A percentile compares a stretch with the other conserved stretches of the same genome.
Conservation (phyloP, 2,888 invertebrate species). For the Linnaemya tessellans region DNA sequence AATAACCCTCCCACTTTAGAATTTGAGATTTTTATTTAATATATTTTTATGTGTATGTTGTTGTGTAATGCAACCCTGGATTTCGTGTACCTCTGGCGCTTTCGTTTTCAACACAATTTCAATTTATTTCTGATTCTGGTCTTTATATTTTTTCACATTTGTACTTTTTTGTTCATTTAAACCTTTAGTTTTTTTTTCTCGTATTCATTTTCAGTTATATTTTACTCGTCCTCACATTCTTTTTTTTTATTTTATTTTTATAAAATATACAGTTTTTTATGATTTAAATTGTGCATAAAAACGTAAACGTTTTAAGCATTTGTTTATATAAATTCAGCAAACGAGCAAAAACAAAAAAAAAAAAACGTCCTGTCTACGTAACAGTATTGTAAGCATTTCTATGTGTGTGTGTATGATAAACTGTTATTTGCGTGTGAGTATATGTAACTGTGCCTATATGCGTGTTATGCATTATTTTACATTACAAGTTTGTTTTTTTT, state of each 20-base stretch:
- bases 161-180: constrained; percentile 23
- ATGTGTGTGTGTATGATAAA: constrained; percentile 43
- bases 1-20: neutral
- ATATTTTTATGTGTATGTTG: constrained; percentile 73
- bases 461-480: neutral
- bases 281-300: constrained; percentile 77
- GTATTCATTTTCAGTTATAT: constrained; percentile 21
- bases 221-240: constrained; percentile 30
- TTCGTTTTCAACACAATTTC: constrained; percentile 70
- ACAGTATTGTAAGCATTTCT: constrained; percentile 56
- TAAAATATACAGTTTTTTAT: constrained; percentile 48
- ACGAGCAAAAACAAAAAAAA: constrained; percentile 52
- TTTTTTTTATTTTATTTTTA: neutral
- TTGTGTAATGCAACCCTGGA: constrained; percentile 82
- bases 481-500: constrained; percentile 5
- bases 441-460: constrained; percentile 30
- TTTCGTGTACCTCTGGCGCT: constrained; percentile 82
- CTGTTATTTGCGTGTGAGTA: constrained; percentile 11
- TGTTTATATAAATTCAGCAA: constrained; percentile 62
- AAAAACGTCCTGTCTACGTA: constrained; percentile 59
- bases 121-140: constrained; percentile 54
- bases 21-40: constrained; percentile 34
- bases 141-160: constrained; percentile 56
- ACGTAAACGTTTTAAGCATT: constrained; percentile 74
- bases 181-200: constrained; percentile 44